Percentiles rank a stretch among this genome's conserved stretches.
These are phyloP conservation scores for Apodemia zela DNA, from an alignment of 2,888 invertebrate species.

Conservation along the genomic window DNA sequence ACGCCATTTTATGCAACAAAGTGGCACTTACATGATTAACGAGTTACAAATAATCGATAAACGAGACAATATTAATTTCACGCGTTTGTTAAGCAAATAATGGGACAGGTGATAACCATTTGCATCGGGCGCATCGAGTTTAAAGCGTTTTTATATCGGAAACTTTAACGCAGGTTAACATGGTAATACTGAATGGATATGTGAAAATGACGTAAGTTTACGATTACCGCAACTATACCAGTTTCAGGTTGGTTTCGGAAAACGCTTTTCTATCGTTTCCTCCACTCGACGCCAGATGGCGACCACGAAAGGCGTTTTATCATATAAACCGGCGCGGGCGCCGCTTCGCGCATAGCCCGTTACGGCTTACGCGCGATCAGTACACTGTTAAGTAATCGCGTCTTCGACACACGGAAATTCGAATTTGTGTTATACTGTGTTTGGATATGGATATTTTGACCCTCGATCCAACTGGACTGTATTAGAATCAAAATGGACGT, in stretches of 20 bases:
- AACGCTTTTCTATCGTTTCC: conserved; percentile 40
- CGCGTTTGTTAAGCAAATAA: conserved; percentile 31
- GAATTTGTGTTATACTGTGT: conserved; percentile 62
- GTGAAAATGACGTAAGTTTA: conserved; percentile 24
- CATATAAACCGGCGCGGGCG: conserved; percentile 58
- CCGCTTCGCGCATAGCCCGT: conserved; percentile 61
- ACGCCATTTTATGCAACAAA: neutral
- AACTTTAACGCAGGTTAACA: neutral
- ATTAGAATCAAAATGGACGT: conserved; percentile 60
- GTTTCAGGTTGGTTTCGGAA: conserved; percentile 36
- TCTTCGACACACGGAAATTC: conserved; percentile 48
- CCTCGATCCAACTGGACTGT: conserved; percentile 73
- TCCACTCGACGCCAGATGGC: conserved; percentile 67
- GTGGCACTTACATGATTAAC: neutral
- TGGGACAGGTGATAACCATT: conserved; percentile 34
- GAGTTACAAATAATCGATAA: conserved; percentile 8
- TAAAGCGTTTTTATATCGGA: neutral
- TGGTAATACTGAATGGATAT: conserved; percentile 24
- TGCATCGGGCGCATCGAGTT: conserved; percentile 16
- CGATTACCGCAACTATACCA: conserved; percentile 22
- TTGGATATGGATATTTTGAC: conserved; percentile 65
- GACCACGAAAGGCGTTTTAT: conserved; percentile 48
- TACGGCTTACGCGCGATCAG: conserved; percentile 54
- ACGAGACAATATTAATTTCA: conserved; percentile 31
- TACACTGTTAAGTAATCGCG: conserved; percentile 41